These are phyloP conservation scores for Gymnothorax reevesii DNA, from an alignment of 2,797 vertebrate genomes.

Conservation along the genomic window DNA sequence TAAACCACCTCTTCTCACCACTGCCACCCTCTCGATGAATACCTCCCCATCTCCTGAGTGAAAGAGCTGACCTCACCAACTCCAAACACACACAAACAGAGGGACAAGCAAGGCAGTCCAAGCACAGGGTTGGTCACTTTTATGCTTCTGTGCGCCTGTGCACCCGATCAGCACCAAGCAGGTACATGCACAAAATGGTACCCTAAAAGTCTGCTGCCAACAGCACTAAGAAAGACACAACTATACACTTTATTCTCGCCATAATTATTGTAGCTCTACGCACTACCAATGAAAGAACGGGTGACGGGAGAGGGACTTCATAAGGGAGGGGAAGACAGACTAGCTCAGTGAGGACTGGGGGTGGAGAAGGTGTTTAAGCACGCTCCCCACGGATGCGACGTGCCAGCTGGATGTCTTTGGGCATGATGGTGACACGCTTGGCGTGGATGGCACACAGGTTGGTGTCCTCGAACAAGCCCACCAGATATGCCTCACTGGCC, in stretches of 20 bases:
- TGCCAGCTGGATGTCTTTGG: conserved; percentile 86
- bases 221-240: conserved; percentile 72
- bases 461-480: conserved; percentile 81
- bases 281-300: conserved; percentile 63
- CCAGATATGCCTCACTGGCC: conserved; percentile 84
- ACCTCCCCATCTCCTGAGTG: neutral
- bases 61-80: conserved; percentile 25
- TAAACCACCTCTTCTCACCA: conserved; percentile 12
- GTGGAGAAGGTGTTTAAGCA: conserved; percentile 60
- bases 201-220: conserved; percentile 66
- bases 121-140: conserved; percentile 41
- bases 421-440: conserved; percentile 86
- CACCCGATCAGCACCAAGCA: conserved; percentile 62
- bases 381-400: conserved; percentile 81
- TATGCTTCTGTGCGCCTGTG: conserved; percentile 48
- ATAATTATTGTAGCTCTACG: conserved; percentile 69
- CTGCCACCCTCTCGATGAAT: conserved; percentile 21
- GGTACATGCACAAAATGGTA: conserved; percentile 73
- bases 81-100: conserved; percentile 29
- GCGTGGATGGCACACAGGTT: conserved; percentile 85
- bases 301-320: conserved; percentile 8
- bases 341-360: conserved; percentile 38
- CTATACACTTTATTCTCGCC: conserved; percentile 71
- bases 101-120: conserved; percentile 52
- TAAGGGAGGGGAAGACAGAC: conserved; percentile 35